Evolutionary conservation across 2,113 vertebrate species (phyloP).

Genomic region (human (Homo sapiens)): DNA sequence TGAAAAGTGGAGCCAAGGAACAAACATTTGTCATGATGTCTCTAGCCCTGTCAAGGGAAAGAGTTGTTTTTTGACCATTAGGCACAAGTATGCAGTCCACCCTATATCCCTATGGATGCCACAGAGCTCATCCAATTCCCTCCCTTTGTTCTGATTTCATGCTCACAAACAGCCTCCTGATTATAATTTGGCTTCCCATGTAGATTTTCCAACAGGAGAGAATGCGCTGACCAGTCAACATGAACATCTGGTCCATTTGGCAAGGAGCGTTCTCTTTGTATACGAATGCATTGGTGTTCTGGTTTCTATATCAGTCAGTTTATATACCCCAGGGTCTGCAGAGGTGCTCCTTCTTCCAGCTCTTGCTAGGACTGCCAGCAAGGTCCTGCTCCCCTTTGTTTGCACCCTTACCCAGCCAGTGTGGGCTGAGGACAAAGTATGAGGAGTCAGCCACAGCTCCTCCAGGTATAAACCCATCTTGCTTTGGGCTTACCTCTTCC

Average conservation of each 20-base stretch:
- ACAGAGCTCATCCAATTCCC: conserved; percentile 66
- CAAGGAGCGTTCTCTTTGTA: conserved; percentile 69
- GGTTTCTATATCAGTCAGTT: conserved; percentile 73
- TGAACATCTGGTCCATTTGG: conserved; percentile 78
- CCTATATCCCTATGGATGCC: conserved; percentile 65
- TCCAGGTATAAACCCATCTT: neutral
- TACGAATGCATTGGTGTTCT: conserved; percentile 65
- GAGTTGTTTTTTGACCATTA: conserved; percentile 65
- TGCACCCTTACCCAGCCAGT: neutral
- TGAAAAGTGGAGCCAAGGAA: conserved; percentile 70
- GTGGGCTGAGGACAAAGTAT: conserved; percentile 28
- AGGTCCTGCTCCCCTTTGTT: neutral
- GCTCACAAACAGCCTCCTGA: conserved; percentile 75
- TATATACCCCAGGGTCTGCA: conserved; percentile 7
- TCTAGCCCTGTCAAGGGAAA: conserved; percentile 71
- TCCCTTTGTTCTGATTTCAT: conserved; percentile 73
- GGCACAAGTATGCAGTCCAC: conserved; percentile 52
- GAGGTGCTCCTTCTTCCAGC: conserved; percentile 55
- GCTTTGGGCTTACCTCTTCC: neutral
- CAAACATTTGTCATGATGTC: conserved; percentile 77
- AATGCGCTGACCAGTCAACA: conserved; percentile 75
- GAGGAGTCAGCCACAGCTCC: neutral
- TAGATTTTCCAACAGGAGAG: conserved; percentile 75
- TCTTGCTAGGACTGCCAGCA: neutral
- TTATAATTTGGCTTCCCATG: conserved; percentile 75